Conservation (phyloP, 1,140 invertebrate genomes). For the Ceratitis capitata region DNA sequence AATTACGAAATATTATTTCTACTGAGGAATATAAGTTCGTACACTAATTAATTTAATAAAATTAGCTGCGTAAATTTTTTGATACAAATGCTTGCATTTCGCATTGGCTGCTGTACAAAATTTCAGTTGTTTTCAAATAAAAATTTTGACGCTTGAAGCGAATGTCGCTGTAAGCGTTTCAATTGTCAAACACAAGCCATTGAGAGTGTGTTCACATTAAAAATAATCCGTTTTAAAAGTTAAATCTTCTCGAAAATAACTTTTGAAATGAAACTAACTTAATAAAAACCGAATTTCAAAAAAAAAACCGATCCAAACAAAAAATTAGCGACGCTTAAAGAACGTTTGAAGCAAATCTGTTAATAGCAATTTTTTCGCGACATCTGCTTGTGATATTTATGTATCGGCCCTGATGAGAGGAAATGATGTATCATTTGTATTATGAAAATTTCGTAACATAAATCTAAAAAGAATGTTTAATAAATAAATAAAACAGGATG, state of each 20-base stretch:
- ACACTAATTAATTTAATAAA: not conserved
- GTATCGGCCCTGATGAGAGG: no score
- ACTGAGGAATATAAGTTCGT: not conserved
- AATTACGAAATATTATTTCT: not conserved
- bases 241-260: not conserved
- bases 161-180: not conserved
- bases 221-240: not conserved
- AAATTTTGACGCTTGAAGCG: not conserved
- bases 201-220: not conserved
- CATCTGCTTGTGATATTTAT: not conserved
- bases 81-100: not conserved
- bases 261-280: no score
- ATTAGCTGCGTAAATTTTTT: not conserved
- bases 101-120: conserved; percentile 31
- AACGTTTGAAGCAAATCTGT: no score
- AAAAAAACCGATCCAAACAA: no score
- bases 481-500: no score
- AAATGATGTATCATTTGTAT: no score
- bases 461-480: no score
- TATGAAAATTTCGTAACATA: no score
- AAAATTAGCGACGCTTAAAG: no score
- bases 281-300: no score
- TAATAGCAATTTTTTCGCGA: not conserved
- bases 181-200: not conserved
- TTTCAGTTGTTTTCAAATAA: conserved; percentile 45